A percentile compares a stretch with the other conserved stretches of the same genome.
phyloP scores from a whole-genome alignment of 2,797 vertebrate genomes.

The Avahi laniger region DNA sequence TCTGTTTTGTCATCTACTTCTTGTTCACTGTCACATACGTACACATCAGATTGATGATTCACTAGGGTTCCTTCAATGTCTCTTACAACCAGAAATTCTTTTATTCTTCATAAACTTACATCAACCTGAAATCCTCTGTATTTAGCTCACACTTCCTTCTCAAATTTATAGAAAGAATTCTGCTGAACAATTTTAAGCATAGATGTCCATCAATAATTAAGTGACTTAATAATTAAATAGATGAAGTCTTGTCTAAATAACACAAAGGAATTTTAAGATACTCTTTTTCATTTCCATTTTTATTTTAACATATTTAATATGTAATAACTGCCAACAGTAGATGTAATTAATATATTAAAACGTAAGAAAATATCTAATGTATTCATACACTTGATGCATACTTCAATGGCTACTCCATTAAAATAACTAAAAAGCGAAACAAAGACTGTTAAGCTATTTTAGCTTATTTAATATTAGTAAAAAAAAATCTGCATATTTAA shows the following conservation, averaged over 20 bases:
- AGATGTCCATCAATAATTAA: slow-evolving; percentile 15
- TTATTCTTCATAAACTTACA: neutral
- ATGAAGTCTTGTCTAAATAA: slow-evolving; percentile 22
- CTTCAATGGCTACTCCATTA: neutral
- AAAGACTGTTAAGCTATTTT: neutral
- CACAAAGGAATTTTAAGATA: slow-evolving; percentile 23
- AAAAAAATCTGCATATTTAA: neutral
- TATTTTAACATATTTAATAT: slow-evolving; percentile 11
- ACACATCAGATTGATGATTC: neutral
- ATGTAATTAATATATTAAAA: neutral
- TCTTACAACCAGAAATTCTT: neutral
- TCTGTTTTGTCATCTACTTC: neutral
- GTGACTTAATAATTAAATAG: slow-evolving; percentile 39
- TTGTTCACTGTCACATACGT: neutral
- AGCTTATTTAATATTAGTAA: neutral
- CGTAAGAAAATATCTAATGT: neutral
- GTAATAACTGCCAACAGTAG: neutral
- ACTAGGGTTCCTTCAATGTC: neutral
- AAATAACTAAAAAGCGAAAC: slow-evolving; percentile 13
- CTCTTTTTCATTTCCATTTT: slow-evolving; percentile 41
- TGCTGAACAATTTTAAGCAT: slow-evolving; percentile 8
- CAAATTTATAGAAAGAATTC: neutral
- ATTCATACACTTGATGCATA: neutral
- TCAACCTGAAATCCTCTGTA: neutral
- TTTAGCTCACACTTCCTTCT: neutral